Conservation (phyloP, 2,113 vertebrate species). For the Aphyosemion australe region DNA sequence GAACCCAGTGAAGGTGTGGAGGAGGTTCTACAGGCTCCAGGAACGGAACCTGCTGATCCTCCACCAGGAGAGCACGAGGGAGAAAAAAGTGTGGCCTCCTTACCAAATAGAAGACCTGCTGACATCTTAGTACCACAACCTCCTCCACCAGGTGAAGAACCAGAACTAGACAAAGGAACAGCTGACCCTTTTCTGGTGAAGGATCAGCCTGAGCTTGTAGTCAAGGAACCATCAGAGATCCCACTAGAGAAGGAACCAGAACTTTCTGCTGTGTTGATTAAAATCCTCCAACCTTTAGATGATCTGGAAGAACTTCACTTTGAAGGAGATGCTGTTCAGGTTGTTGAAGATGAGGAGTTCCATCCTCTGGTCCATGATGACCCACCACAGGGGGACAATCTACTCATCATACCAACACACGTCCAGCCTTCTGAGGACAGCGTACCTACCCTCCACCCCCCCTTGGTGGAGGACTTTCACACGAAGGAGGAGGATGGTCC, state of each 20-base stretch:
- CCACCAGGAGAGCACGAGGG: constrained; percentile 10
- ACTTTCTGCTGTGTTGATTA: constrained; percentile 41
- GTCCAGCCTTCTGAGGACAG: constrained; percentile 9
- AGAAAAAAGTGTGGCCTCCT: not conserved
- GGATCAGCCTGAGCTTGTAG: not conserved
- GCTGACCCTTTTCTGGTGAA: too few species aligned
- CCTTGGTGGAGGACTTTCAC: constrained; percentile 14
- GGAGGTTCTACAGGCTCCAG: too few species aligned
- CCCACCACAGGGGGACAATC: constrained; percentile 33
- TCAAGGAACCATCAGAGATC: constrained; percentile 6
- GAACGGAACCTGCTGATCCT: not conserved
- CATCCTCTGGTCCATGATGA: not conserved
- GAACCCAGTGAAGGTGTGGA: too few species aligned
- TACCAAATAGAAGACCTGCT: not conserved
- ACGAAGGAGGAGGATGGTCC: not conserved
- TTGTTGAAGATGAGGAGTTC: constrained; percentile 14
- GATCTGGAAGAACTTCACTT: constrained; percentile 1
- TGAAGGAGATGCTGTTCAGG: constrained; percentile 14
- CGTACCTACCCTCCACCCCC: constrained; percentile 7
- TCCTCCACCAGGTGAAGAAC: constrained; percentile 11
- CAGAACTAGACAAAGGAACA: constrained; percentile 3
- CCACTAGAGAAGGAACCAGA: constrained; percentile 28
- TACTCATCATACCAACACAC: constrained; percentile 23
- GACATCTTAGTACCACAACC: constrained; percentile 6
- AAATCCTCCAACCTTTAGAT: constrained; percentile 36